Conservation (phyloP, 2,888 invertebrate species). For the Polymixis lichenea region DNA sequence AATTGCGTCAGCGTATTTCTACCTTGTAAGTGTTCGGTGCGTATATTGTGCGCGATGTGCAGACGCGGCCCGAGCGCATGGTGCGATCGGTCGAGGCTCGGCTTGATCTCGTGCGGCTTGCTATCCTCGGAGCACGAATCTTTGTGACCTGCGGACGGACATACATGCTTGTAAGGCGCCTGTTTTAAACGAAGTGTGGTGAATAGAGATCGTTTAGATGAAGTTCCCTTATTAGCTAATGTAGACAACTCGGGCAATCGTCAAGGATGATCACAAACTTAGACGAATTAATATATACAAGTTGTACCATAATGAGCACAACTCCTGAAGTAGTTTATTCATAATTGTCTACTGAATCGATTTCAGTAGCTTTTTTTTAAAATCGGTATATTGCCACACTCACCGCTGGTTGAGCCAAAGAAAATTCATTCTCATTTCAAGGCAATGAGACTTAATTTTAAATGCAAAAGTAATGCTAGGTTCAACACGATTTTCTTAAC, state of each 20-base stretch:
- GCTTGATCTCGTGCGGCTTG: conserved; percentile 92
- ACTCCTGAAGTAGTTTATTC: too few relatives aligned
- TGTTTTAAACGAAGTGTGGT: not conserved
- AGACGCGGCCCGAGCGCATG: conserved; percentile 86
- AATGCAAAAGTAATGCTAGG: too few relatives aligned
- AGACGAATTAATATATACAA: not conserved
- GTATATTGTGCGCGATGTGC: conserved; percentile 85
- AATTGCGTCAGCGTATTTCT: not conserved
- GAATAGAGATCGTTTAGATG: not conserved
- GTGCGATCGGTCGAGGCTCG: conserved; percentile 82
- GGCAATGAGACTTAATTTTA: too few relatives aligned
- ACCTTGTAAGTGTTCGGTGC: conserved; percentile 86
- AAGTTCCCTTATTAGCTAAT: not conserved
- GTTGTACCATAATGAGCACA: too few relatives aligned
- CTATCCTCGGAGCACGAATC: conserved; percentile 93
- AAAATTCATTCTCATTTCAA: too few relatives aligned
- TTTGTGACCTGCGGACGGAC: conserved; percentile 91
- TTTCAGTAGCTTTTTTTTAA: too few relatives aligned
- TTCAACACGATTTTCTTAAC: too few relatives aligned
- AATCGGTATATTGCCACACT: too few relatives aligned
- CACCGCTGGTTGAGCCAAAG: too few relatives aligned
- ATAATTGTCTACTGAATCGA: too few relatives aligned
- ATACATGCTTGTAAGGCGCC: not conserved
- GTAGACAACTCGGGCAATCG: not conserved
- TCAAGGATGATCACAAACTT: not conserved